Evolutionary conservation across 2,888 invertebrate species (phyloP).

Genomic region (Trissoscelio sp.): DNA sequence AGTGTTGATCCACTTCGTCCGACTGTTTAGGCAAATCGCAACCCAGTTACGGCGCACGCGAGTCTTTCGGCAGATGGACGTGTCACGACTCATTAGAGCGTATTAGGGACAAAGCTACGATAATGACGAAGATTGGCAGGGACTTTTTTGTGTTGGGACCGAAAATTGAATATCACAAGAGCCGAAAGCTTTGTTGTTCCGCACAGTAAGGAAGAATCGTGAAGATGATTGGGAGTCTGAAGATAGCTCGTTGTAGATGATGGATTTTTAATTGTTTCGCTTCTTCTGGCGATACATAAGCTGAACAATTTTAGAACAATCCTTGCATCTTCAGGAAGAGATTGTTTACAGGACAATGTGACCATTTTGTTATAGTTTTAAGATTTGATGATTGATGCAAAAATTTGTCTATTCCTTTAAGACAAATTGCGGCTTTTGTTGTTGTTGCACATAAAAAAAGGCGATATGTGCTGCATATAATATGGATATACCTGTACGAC

Average conservation of each 20-base stretch:
- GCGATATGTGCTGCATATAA: slow-evolving; percentile 23
- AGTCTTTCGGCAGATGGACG: slow-evolving; percentile 56
- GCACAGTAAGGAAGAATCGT: slow-evolving; percentile 34
- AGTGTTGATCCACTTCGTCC: slow-evolving; percentile 21
- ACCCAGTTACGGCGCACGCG: slow-evolving; percentile 59
- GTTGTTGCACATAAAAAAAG: background rate
- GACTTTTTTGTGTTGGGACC: background rate
- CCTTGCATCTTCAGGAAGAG: too few species aligned
- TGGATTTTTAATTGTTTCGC: slow-evolving; percentile 7
- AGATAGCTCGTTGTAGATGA: background rate
- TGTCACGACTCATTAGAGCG: slow-evolving; percentile 67
- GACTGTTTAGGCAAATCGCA: slow-evolving; percentile 62
- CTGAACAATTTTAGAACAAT: too few species aligned
- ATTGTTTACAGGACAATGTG: too few species aligned
- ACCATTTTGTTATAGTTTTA: too few species aligned
- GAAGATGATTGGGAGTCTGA: slow-evolving; percentile 30
- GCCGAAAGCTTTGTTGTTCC: slow-evolving; percentile 50
- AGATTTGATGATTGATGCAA: too few species aligned
- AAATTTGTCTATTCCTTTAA: too few species aligned
- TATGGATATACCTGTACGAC: slow-evolving; percentile 39
- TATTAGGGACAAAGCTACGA: slow-evolving; percentile 57
- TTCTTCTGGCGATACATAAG: background rate
- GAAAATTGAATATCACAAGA: slow-evolving; percentile 61
- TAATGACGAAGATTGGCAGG: slow-evolving; percentile 39
- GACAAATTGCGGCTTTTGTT: too few species aligned